phyloP scores from a whole-genome alignment of 1,140 invertebrate genomes.

The Ruditapes philippinarum region DNA sequence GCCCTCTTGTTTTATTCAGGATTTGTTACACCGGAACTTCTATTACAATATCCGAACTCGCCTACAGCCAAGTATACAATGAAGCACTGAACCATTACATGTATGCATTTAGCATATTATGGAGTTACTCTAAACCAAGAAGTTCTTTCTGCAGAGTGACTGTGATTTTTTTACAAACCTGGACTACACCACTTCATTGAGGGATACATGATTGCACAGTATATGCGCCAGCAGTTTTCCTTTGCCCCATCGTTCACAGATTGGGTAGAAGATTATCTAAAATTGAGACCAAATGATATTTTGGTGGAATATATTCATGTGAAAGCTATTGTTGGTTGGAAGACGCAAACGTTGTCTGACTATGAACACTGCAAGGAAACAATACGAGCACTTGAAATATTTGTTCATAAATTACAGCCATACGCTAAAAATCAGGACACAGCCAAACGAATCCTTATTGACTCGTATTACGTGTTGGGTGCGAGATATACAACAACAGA shows the following conservation, averaged over 20 bases:
- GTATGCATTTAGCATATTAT: not conserved
- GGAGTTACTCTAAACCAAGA: not conserved
- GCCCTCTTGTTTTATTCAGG: not conserved
- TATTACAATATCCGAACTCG: not conserved
- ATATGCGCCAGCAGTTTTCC: conserved; percentile 8
- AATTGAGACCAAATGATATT: not conserved
- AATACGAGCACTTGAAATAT: not conserved
- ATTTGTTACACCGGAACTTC: not conserved
- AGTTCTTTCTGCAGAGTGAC: not conserved
- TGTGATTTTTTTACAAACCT: not conserved
- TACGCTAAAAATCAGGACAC: not conserved
- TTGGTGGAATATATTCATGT: not conserved
- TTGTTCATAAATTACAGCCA: not conserved
- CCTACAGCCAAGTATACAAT: not conserved
- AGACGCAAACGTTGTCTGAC: not conserved
- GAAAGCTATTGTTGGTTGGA: not conserved
- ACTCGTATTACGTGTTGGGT: not conserved
- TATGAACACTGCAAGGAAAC: conserved; percentile 10
- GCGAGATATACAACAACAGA: not conserved
- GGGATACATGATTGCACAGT: not conserved
- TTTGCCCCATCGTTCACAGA: not conserved
- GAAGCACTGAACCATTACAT: not conserved
- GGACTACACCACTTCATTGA: not conserved
- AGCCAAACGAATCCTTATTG: not conserved
- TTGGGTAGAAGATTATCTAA: not conserved